These are phyloP conservation scores for Ferrisia virgata DNA, from an alignment of 2,888 invertebrate species.

Conservation along the genomic window DNA sequence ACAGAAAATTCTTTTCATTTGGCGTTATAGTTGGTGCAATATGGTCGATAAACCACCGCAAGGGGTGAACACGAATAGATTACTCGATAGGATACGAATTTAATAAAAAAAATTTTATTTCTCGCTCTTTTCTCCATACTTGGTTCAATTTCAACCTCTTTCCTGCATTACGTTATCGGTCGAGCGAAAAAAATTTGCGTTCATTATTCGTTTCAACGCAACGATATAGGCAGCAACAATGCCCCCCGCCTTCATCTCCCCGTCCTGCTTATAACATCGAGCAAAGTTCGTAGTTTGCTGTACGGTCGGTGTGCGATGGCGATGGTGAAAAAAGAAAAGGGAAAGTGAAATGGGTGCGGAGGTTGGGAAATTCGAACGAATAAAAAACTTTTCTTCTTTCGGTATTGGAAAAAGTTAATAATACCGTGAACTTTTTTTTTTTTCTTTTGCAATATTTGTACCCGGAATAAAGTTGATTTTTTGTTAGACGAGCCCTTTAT, in stretches of 20 bases:
- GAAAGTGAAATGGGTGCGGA: neutral
- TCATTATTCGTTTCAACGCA: slow-evolving; percentile 5
- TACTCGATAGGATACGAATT: neutral
- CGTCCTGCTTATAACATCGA: no score
- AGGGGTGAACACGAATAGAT: neutral
- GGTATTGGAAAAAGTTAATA: slow-evolving; percentile 30
- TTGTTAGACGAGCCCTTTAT: slow-evolving; percentile 1
- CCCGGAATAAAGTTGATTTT: slow-evolving; percentile 14
- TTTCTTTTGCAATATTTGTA: neutral
- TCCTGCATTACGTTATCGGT: neutral
- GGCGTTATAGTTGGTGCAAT: no score
- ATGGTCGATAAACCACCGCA: neutral
- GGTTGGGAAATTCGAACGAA: neutral
- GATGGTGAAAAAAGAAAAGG: neutral
- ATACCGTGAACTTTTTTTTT: slow-evolving; percentile 13
- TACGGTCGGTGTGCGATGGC: neutral
- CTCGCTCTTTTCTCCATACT: neutral
- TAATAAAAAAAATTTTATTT: neutral
- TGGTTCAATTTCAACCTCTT: neutral
- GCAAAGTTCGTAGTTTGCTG: neutral
- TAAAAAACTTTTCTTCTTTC: slow-evolving; percentile 7
- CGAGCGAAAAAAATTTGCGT: neutral
- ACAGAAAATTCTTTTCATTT: no score
- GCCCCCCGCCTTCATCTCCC: no score
- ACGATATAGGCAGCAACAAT: neutral